Evolutionary conservation across 1,140 invertebrate species (phyloP).

Genomic region (Penaeus vannamei): DNA sequence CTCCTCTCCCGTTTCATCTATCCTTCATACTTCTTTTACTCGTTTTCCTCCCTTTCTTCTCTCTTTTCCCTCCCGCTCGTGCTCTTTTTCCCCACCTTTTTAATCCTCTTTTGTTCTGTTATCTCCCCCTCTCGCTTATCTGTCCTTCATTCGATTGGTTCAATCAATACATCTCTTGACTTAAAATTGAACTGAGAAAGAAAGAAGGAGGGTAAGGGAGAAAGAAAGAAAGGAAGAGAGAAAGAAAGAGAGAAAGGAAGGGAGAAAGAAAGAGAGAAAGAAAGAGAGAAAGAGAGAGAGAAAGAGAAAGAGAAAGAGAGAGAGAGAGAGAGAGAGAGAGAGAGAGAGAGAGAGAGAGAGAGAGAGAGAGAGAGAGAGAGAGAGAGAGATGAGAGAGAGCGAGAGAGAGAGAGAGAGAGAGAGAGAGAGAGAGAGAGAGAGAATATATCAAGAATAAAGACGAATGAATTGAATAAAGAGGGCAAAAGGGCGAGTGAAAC

Average conservation of each 20-base stretch:
- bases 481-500: background rate
- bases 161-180: too few relatives aligned
- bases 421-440: background rate
- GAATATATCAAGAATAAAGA: background rate
- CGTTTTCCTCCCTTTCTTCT: too few relatives aligned
- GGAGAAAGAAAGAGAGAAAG: background rate
- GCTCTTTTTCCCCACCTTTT: too few relatives aligned
- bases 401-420: constrained; percentile 17
- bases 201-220: background rate
- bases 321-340: background rate
- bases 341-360: constrained; percentile 10
- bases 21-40: too few relatives aligned
- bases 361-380: constrained; percentile 4
- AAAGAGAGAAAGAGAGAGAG: background rate
- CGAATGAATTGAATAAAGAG: background rate
- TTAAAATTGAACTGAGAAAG: too few relatives aligned
- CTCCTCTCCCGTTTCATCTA: too few relatives aligned
- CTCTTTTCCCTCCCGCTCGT: too few relatives aligned
- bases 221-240: background rate
- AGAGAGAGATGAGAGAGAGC: constrained; percentile 4
- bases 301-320: background rate
- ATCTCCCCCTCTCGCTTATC: background rate
- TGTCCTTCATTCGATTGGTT: background rate
- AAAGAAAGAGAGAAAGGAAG: background rate
- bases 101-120: too few relatives aligned